Conservation (phyloP, 1,140 invertebrate species). For the Saccostrea glomerata region DNA sequence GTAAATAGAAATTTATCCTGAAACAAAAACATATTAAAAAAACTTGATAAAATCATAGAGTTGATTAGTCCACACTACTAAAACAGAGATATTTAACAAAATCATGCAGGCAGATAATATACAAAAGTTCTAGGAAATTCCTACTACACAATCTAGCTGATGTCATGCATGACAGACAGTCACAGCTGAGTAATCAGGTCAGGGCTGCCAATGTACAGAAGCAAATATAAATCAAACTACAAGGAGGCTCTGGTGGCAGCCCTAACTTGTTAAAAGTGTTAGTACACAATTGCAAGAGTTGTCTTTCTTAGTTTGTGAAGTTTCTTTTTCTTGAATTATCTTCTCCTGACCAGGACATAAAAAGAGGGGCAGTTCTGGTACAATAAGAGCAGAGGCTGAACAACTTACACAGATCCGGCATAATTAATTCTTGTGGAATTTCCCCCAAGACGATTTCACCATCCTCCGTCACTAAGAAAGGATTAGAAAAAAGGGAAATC, state of each 20-base stretch:
- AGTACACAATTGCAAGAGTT: slow-evolving; percentile 22
- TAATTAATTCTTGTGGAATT: slow-evolving; percentile 62
- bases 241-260: not conserved
- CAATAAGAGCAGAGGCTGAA: slow-evolving; percentile 19
- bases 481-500: slow-evolving; percentile 66
- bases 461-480: slow-evolving; percentile 72
- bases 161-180: slow-evolving; percentile 32
- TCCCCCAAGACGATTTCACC: slow-evolving; percentile 67
- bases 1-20: slow-evolving; percentile 4
- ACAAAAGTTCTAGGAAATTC: not conserved
- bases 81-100: not conserved
- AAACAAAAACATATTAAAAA: not conserved
- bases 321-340: not conserved
- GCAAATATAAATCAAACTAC: not conserved
- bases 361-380: slow-evolving; percentile 37
- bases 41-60: not conserved
- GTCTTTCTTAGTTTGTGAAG: slow-evolving; percentile 38
- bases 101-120: not conserved
- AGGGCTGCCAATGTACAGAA: slow-evolving; percentile 24
- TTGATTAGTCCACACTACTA: slow-evolving; percentile 30
- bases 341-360: not conserved
- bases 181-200: slow-evolving; percentile 11
- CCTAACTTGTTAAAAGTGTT: slow-evolving; percentile 9
- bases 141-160: slow-evolving; percentile 24
- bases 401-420: slow-evolving; percentile 72